phyloP scores from a whole-genome alignment of 53 echinoderm and acorn worm genomes.

The Stichopus horrens region DNA sequence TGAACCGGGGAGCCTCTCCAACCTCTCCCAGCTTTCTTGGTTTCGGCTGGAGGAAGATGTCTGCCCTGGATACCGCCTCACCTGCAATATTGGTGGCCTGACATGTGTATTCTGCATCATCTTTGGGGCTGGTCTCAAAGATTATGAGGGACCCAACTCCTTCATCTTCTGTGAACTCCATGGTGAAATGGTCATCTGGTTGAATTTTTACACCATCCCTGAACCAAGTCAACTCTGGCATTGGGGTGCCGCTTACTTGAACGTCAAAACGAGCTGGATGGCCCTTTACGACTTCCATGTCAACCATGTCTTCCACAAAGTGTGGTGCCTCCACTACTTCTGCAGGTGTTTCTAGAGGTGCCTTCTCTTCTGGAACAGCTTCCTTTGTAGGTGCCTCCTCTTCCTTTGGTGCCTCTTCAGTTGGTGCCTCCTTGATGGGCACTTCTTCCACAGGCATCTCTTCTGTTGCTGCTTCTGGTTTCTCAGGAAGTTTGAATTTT shows the following conservation, averaged over 20 bases:
- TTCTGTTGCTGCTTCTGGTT: constrained; percentile 3
- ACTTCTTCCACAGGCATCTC: constrained; percentile 18
- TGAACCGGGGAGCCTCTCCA: constrained; percentile 76
- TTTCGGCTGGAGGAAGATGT: constrained; percentile 84
- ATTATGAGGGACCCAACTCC: constrained; percentile 87
- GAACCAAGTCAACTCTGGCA: constrained; percentile 83
- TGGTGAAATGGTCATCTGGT: constrained; percentile 76
- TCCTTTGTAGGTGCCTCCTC: constrained; percentile 43
- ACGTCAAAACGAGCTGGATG: constrained; percentile 95
- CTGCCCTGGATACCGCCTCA: constrained; percentile 87
- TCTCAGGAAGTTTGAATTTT: neutral
- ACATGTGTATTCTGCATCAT: constrained; percentile 93
- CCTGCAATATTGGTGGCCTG: constrained; percentile 92
- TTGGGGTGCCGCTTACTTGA: constrained; percentile 86
- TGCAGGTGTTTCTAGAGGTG: constrained; percentile 37
- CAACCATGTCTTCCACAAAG: constrained; percentile 99
- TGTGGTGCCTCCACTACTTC: constrained; percentile 80
- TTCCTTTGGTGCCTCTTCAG: constrained; percentile 47
- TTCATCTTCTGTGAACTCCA: constrained; percentile 87
- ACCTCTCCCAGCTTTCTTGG: constrained; percentile 72
- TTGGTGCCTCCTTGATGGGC: constrained; percentile 47
- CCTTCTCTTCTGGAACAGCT: constrained; percentile 43
- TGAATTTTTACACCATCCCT: constrained; percentile 76
- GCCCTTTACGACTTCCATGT: constrained; percentile 89
- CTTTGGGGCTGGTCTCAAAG: constrained; percentile 69